phyloP scores from a whole-genome alignment of 2,888 invertebrate genomes.

The Caenorhabditis angaria region DNA sequence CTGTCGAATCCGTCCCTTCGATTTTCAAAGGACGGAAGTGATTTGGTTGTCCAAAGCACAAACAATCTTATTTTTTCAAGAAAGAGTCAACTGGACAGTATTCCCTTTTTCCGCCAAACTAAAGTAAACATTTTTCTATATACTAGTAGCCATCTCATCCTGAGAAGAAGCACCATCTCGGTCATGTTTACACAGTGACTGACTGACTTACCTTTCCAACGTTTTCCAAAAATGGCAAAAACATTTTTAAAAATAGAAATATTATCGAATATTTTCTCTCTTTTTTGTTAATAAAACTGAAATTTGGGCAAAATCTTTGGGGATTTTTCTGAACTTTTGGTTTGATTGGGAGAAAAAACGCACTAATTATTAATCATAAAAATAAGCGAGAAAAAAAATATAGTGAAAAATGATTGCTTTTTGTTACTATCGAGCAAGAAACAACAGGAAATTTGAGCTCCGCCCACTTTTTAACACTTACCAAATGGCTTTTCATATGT shows the following conservation, averaged over 20 bases:
- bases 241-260: no score
- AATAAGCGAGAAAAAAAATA: neutral
- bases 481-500: slow-evolving; percentile 72
- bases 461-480: slow-evolving; percentile 30
- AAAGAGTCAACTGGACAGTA: slow-evolving; percentile 1
- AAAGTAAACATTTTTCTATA: no score
- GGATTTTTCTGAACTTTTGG: neutral
- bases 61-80: no score
- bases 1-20: no score
- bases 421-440: neutral
- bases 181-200: neutral
- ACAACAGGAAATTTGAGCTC: slow-evolving; percentile 2
- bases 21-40: no score
- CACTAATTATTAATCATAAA: neutral
- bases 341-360: neutral
- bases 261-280: neutral
- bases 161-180: neutral
- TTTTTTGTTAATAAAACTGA: neutral
- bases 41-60: neutral
- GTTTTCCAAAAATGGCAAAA: neutral
- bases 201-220: neutral
- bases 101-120: neutral
- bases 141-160: slow-evolving; percentile 4
- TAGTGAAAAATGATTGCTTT: slow-evolving; percentile 10
- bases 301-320: neutral